Percentiles rank a stretch among this genome's conserved stretches.
phyloP scores from a whole-genome alignment of 2,888 invertebrate species.

The Troilus luridus region DNA sequence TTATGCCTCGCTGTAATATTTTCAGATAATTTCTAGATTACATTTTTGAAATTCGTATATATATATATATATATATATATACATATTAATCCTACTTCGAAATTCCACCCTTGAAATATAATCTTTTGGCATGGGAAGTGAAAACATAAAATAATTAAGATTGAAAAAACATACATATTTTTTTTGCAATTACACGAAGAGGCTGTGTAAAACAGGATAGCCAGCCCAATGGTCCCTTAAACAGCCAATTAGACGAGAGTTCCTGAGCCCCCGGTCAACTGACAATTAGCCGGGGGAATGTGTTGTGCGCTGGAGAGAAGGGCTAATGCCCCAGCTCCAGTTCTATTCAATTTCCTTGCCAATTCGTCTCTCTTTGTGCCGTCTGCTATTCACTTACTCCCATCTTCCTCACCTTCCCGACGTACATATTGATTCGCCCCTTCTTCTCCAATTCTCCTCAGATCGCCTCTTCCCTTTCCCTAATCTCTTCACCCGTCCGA shows the following conservation, averaged over 20 bases:
- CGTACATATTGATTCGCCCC: constrained; percentile 51
- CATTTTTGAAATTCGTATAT: too few species aligned
- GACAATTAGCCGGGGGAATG: constrained; percentile 45
- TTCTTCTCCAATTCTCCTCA: constrained; percentile 24
- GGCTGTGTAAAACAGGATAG: background rate
- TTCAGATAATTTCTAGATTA: too few species aligned
- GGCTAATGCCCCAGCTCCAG: constrained; percentile 35
- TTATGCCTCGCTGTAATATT: too few species aligned
- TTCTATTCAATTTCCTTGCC: constrained; percentile 62
- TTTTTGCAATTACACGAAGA: background rate
- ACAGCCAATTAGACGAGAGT: background rate
- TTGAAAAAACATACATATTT: background rate
- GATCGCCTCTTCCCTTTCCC: constrained; percentile 27
- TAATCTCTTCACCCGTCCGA: constrained; percentile 42
- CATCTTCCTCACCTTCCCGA: constrained; percentile 52
- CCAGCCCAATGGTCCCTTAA: background rate
- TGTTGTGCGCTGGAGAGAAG: background rate
- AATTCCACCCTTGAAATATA: too few species aligned
- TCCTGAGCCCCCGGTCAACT: constrained; percentile 30
- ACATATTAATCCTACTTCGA: too few species aligned
- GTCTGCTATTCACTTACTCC: constrained; percentile 47
- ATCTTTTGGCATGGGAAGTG: too few species aligned
- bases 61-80: too few species aligned
- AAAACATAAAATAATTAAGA: background rate
- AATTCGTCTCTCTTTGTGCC: constrained; percentile 64